Evolutionary conservation across 2,888 invertebrate genomes (phyloP).

Genomic region (Epistrophella euchroma): DNA sequence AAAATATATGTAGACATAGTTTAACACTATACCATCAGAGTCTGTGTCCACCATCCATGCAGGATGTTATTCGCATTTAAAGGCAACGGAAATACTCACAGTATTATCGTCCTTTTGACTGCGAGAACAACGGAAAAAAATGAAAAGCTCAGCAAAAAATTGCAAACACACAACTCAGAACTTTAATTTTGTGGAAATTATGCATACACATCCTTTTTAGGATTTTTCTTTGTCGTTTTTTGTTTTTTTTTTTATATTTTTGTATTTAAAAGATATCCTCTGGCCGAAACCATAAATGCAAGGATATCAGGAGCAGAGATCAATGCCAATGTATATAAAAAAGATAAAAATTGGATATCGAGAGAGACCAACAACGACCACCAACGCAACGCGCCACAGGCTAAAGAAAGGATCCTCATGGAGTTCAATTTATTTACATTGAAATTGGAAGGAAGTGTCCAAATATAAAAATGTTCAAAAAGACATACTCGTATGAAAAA

Average conservation of each 20-base stretch:
- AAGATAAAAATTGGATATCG: conserved; percentile 50
- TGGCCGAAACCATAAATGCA: conserved; percentile 61
- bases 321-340: conserved; percentile 59
- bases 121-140: conserved; percentile 26
- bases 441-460: conserved; percentile 75
- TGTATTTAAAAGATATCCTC: conserved; percentile 60
- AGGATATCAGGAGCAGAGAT: conserved; percentile 71
- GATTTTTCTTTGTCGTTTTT: not conserved
- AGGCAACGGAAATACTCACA: conserved; percentile 60
- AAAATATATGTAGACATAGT: not conserved
- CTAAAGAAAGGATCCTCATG: conserved; percentile 48
- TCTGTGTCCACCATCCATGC: conserved; percentile 33
- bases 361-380: not conserved
- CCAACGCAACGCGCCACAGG: conserved; percentile 18
- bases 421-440: conserved; percentile 76
- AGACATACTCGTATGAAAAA: conserved; percentile 37
- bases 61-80: conserved; percentile 68
- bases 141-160: conserved; percentile 61
- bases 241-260: not conserved
- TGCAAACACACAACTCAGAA: conserved; percentile 69
- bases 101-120: conserved; percentile 45
- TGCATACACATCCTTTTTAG: conserved; percentile 71
- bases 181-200: conserved; percentile 75
- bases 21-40: conserved; percentile 22
- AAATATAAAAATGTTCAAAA: conserved; percentile 69